These are phyloP conservation scores for Syngnathus scovelli DNA, from an alignment of 2,113 vertebrate genomes.

Conservation along the genomic window DNA sequence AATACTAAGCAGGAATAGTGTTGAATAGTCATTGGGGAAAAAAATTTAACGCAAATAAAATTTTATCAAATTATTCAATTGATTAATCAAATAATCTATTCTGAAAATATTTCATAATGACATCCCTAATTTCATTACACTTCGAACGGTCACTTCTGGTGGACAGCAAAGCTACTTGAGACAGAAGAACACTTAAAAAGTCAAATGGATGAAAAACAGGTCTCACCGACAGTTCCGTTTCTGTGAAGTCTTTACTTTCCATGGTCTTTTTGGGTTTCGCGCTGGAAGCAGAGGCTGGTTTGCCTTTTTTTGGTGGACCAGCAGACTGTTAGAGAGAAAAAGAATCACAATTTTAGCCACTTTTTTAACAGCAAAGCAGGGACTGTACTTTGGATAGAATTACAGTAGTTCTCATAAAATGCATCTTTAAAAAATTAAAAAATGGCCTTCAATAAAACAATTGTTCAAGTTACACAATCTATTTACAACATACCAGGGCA, in stretches of 20 bases:
- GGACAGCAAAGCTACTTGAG: background rate
- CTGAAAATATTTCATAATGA: too few relatives aligned
- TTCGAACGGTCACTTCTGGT: background rate
- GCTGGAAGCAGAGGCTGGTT: conserved; percentile 65
- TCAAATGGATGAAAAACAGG: background rate
- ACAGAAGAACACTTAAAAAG: background rate
- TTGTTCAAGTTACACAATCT: too few relatives aligned
- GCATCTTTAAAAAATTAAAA: background rate
- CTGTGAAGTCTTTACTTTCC: conserved; percentile 81
- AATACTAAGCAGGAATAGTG: too few relatives aligned
- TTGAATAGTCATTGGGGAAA: too few relatives aligned
- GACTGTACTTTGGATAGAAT: background rate
- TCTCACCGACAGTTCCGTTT: conserved; percentile 83
- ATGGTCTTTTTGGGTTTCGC: conserved; percentile 81
- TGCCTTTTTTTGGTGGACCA: conserved; percentile 83
- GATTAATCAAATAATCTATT: too few relatives aligned
- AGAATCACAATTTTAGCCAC: background rate
- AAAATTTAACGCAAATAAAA: too few relatives aligned
- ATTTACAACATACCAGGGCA: too few relatives aligned
- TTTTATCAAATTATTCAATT: too few relatives aligned
- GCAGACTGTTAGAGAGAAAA: conserved; percentile 58
- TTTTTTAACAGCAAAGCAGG: background rate
- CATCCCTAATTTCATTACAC: too few relatives aligned
- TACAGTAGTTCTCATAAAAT: background rate
- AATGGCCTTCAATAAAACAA: too few relatives aligned